Evolutionary conservation across 2,888 invertebrate genomes (phyloP).

Genomic region (Tachina lurida): DNA sequence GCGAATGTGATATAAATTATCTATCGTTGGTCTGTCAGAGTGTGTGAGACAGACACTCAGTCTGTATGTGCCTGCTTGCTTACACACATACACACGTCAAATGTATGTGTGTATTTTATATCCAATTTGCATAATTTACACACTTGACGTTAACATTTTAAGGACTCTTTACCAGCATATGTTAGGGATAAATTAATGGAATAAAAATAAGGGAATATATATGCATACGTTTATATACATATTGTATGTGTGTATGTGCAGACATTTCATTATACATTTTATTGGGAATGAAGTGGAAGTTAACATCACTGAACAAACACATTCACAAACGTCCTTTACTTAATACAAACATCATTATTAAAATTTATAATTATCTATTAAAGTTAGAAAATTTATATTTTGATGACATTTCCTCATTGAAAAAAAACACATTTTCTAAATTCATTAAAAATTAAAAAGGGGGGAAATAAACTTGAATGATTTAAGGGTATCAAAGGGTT

Average conservation of each 20-base stretch:
- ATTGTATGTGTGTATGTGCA: not conserved
- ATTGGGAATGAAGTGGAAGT: conserved; percentile 20
- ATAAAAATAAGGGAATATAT: conserved; percentile 54
- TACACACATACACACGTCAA: conserved; percentile 28
- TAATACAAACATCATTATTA: conserved; percentile 46
- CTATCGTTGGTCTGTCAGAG: conserved; percentile 18
- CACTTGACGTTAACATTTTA: conserved; percentile 71
- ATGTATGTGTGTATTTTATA: conserved; percentile 49
- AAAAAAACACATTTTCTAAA: conserved; percentile 8
- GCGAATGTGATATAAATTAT: conserved; percentile 43
- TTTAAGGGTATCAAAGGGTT: not conserved
- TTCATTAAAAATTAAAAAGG: not conserved
- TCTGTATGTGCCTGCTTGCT: conserved; percentile 32
- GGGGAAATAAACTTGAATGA: conserved; percentile 31
- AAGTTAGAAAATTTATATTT: conserved; percentile 49
- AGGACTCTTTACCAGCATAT: conserved; percentile 72
- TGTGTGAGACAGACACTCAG: conserved; percentile 18
- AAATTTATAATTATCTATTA: conserved; percentile 65
- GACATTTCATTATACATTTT: not conserved
- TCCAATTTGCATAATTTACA: conserved; percentile 72
- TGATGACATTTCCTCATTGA: conserved; percentile 48
- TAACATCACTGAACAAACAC: conserved; percentile 26
- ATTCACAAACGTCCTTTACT: not conserved
- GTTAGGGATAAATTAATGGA: conserved; percentile 61
- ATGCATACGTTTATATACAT: not conserved